Evolutionary conservation across 2,797 vertebrate species (phyloP), one percentile per base, ranked within the genome.

Genomic region (Eurystomus glaucurus): DNA sequence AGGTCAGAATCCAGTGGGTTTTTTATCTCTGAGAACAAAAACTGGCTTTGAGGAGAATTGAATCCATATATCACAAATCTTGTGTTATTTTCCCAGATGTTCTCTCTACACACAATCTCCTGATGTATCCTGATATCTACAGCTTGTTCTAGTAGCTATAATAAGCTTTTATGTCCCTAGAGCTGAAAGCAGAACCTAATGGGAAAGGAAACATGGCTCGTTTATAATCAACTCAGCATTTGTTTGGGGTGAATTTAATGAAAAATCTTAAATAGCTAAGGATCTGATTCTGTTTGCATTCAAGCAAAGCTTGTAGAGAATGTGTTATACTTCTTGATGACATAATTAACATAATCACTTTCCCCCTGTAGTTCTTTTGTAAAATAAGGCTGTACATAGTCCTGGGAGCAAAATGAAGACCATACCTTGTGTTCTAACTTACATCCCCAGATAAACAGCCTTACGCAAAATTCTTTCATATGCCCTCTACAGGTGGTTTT

Each of bases 51-150:
- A 69, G 26, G 26, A 58, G 5, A 85, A 50, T 0, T 58, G 19
- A 60, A 55, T 82, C 20, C 6, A 9, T 43, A 3, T 29, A 19
- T 60, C 1, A 0, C 3, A 19, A 26, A 43, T 33, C 10, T 28
- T 61, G 9, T 52, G 6, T 70, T 71, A 9, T 75, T 91, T 84
- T 60, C 10, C 3, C 6, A n/a, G 20, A n/a, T 8, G 1, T 50
- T 58, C 8, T 84, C 10, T 70, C 17, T 75, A 9, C 5, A 13
- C 3, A 2, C 0, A 0, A 46, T 84, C 6, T 86, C 15, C 7
- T 58, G 11, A 33, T 28, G 8, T 46, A 14, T 78, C 6, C 4
- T 23, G 7, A 10, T 54, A 54, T 4, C 3, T 41, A 28, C 74
- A 78, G 2, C 43, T 74, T 62, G 3, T 62, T 88, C 43, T 37